These are phyloP conservation scores for Peucedramus taeniatus DNA, from an alignment of 2,113 vertebrate species.

Conservation along the genomic window DNA sequence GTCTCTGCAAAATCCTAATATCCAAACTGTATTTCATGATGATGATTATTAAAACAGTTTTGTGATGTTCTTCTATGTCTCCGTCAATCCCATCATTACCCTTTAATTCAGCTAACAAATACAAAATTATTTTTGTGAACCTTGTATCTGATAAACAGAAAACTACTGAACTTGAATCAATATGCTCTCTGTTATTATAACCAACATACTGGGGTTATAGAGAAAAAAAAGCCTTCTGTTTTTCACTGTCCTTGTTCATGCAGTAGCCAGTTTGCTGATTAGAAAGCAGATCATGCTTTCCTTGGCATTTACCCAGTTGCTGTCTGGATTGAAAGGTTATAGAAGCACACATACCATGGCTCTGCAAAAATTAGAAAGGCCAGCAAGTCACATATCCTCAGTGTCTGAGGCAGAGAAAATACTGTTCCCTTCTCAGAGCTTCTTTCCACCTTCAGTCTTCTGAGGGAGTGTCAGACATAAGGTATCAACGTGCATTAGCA, in stretches of 20 bases:
- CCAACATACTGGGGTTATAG: background rate
- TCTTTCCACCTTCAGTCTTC: background rate
- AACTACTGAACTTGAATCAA: background rate
- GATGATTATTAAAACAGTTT: background rate
- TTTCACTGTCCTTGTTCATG: constrained; percentile 2
- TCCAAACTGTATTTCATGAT: background rate
- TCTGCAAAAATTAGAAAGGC: constrained; percentile 16
- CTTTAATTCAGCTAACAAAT: background rate
- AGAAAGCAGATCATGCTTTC: constrained; percentile 47
- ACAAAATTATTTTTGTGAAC: background rate
- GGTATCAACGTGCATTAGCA: background rate
- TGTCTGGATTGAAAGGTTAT: constrained; percentile 39
- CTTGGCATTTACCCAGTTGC: constrained; percentile 27
- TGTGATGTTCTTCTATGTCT: background rate
- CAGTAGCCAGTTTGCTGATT: background rate
- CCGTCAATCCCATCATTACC: background rate
- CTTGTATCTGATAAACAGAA: background rate
- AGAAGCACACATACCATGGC: background rate
- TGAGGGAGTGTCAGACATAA: background rate
- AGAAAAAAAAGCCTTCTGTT: background rate
- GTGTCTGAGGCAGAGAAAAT: constrained; percentile 8
- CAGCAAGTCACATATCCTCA: background rate
- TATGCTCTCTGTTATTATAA: background rate
- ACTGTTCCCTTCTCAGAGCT: background rate
- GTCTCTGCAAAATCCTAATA: background rate